Evolutionary conservation across 2,797 vertebrate genomes (phyloP), one percentile per base, ranked within the genome.

Genomic region (Tachyglossus aculeatus): DNA sequence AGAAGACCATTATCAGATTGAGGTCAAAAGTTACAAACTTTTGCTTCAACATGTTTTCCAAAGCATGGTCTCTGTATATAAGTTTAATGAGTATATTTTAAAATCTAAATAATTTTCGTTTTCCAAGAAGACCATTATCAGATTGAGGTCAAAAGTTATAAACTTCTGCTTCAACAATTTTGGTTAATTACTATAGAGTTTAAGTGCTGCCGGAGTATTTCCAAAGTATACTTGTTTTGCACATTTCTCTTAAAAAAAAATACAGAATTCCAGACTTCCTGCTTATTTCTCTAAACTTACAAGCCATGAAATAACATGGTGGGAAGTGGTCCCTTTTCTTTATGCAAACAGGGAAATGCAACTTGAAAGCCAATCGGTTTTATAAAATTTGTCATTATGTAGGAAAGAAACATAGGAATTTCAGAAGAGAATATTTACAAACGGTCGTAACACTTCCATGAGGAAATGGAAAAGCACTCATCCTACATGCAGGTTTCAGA

Each of bases 171-270:
- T n/a, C n/a, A n/a, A n/a, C n/a, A n/a, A n/a, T n/a, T n/a, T n/a
- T n/a, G n/a, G n/a, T n/a, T n/a, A n/a, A n/a, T n/a, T n/a, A n/a
- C n/a, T n/a, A n/a, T n/a, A n/a, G n/a, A n/a, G n/a, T n/a, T n/a
- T n/a, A n/a, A n/a, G n/a, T n/a, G n/a, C n/a, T n/a, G n/a, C n/a
- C n/a, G n/a, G n/a, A n/a, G n/a, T n/a, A n/a, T n/a, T n/a, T n/a
- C n/a, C n/a, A n/a, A n/a, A n/a, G n/a, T n/a, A n/a, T 39, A 64
- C 7, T 58, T 70, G 52, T 71, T 61, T 66, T 15, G 59, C 3
- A 48, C 16, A 56, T 47, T 22, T 66, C 69, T 70, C 38, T 55
- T 74, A 76, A 79, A 65, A 36, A 62, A 31, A 72, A 55, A 44
- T 8, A 61, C 21, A 18, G 6, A 16, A 47, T 60, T 29, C 18